Percentiles rank a stretch among this genome's conserved stretches.
phyloP scores from a whole-genome alignment of 1,140 invertebrate species.

The Glossosoma conforme region DNA sequence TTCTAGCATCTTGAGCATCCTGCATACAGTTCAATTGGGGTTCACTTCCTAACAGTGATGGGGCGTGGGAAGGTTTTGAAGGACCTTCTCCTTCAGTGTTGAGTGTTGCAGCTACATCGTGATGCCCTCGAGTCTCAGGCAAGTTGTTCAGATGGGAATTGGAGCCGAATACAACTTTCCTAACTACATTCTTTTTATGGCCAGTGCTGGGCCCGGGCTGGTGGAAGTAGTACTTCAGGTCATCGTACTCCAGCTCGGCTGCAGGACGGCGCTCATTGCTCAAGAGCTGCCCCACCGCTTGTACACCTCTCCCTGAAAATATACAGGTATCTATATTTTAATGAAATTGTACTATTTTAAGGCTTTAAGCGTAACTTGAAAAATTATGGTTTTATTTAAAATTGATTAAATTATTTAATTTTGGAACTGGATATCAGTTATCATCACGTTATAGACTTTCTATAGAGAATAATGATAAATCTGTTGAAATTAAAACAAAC shows the following conservation, averaged over 20 bases:
- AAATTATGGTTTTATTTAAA: no score
- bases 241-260: background rate
- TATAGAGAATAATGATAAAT: background rate
- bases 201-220: slow-evolving; percentile 1
- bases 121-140: background rate
- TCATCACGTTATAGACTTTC: no score
- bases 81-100: background rate
- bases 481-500: slow-evolving; percentile 1
- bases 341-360: no score
- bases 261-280: slow-evolving; percentile 6
- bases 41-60: slow-evolving; percentile 10
- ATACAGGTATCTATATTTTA: no score
- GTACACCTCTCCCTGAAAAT: slow-evolving; percentile 7
- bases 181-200: slow-evolving; percentile 1
- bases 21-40: slow-evolving; percentile 11
- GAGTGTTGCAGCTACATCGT: background rate
- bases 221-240: slow-evolving; percentile 13
- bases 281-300: slow-evolving; percentile 7
- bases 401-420: no score
- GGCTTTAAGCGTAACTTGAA: no score
- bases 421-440: no score
- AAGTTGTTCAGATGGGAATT: slow-evolving; percentile 17
- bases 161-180: slow-evolving; percentile 18
- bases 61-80: background rate
- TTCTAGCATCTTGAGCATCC: slow-evolving; percentile 4